Percentiles rank a stretch among this genome's conserved stretches.
phyloP scores from a whole-genome alignment of 2,888 invertebrate species.

The Rhorus exstirpatorius region DNA sequence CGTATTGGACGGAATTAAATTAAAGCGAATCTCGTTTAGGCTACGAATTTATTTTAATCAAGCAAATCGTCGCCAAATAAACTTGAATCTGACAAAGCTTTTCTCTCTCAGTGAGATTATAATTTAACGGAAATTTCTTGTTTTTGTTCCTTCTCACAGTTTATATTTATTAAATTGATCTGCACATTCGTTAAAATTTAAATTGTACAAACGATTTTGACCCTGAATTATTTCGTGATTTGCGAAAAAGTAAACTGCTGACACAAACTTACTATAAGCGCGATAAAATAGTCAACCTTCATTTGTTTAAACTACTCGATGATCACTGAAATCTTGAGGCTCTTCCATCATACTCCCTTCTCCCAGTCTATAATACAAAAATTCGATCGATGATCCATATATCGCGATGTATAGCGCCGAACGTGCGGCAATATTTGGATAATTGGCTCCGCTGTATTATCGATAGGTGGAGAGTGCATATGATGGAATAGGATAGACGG shows the following conservation, averaged over 20 bases:
- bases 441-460: constrained; percentile 69
- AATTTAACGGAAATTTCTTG: too few species aligned
- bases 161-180: too few species aligned
- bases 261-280: not conserved
- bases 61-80: too few species aligned
- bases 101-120: too few species aligned
- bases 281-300: too few species aligned
- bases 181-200: too few species aligned
- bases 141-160: too few species aligned
- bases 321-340: not conserved
- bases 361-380: not conserved
- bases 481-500: constrained; percentile 71
- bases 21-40: too few species aligned
- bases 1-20: too few species aligned
- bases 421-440: constrained; percentile 64
- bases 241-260: not conserved
- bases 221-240: not conserved
- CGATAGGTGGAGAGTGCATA: constrained; percentile 70
- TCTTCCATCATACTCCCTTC: not conserved
- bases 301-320: not conserved
- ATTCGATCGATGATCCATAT: constrained; percentile 58
- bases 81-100: too few species aligned
- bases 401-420: constrained; percentile 38
- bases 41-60: too few species aligned
- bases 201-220: too few species aligned